Conservation (phyloP, 2,888 invertebrate genomes). For the Gnatocerus cornutus region DNA sequence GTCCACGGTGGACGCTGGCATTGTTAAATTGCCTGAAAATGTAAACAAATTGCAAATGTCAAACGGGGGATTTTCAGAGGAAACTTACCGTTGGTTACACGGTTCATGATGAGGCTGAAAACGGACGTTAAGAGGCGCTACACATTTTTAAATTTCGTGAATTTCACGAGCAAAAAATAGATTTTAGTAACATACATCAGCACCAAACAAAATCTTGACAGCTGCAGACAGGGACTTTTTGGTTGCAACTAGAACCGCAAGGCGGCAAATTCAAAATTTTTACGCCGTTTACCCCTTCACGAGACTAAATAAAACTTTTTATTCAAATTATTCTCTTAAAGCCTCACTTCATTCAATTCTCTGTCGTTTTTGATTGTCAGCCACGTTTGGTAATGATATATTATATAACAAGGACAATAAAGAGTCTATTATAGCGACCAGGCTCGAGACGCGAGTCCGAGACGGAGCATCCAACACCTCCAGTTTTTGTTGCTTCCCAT, state of each 20-base stretch:
- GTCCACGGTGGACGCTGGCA: conserved; percentile 67
- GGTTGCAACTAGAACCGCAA: background rate
- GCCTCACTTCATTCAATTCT: no score
- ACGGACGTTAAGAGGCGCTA: conserved; percentile 41
- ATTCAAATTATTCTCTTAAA: no score
- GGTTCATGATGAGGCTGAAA: conserved; percentile 57
- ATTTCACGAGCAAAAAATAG: conserved; percentile 51
- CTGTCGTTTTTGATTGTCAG: no score
- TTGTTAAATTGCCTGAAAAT: conserved; percentile 55
- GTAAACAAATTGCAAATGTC: conserved; percentile 36
- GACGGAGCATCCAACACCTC: no score
- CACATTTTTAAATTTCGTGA: conserved; percentile 51
- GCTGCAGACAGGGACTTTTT: conserved; percentile 44
- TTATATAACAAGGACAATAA: no score
- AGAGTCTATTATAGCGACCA: no score
- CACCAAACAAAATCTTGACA: conserved; percentile 63
- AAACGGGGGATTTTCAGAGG: conserved; percentile 27
- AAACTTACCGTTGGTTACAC: conserved; percentile 61
- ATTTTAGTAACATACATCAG: conserved; percentile 54
- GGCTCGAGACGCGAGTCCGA: no score
- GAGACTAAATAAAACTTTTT: no score
- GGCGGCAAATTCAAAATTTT: conserved; percentile 37
- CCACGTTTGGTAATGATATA: no score
- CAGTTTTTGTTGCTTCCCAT: no score
- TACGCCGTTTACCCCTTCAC: no score